Percentiles rank a stretch among this genome's conserved stretches.
Conservation (phyloP, 2,797 vertebrate species). For the Gallinago stenura region DNA sequence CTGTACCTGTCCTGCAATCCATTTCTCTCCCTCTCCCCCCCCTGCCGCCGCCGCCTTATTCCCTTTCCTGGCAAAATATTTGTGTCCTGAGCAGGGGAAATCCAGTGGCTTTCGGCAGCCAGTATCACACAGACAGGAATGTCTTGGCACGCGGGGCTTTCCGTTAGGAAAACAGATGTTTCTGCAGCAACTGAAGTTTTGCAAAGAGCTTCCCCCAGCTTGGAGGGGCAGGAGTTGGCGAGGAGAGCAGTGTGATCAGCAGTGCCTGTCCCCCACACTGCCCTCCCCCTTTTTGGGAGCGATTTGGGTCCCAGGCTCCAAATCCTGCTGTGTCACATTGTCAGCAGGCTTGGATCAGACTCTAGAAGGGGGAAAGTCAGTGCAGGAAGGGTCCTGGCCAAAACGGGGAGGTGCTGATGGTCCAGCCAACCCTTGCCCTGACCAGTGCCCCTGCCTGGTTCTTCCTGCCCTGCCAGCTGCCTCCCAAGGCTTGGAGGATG, state of each 20-base stretch:
- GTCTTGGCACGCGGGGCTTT: conserved; percentile 46
- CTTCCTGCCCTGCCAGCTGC: neutral
- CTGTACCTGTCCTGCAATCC: neutral
- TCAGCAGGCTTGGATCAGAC: neutral
- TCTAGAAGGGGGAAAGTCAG: neutral
- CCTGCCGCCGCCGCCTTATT: neutral
- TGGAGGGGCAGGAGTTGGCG: rapidly evolving
- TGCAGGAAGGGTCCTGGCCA: neutral
- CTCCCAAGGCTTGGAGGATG: neutral
- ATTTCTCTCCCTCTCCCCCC: neutral
- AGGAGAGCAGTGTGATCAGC: neutral
- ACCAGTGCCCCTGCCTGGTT: neutral
- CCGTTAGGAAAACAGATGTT: conserved; percentile 68
- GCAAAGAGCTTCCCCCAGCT: neutral
- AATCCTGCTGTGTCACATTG: neutral
- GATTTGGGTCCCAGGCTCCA: neutral
- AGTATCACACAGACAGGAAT: conserved; percentile 57
- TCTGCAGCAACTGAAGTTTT: conserved; percentile 16
- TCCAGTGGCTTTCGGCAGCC: conserved; percentile 52
- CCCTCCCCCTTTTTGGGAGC: neutral
- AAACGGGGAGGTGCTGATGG: neutral
- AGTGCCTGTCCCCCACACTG: neutral
- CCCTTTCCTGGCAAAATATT: conserved; percentile 50
- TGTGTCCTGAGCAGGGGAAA: neutral
- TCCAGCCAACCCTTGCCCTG: neutral